Base-by-base conservation (phyloP, 2,113 vertebrate species). In the Lamprotornis superbus region DNA sequence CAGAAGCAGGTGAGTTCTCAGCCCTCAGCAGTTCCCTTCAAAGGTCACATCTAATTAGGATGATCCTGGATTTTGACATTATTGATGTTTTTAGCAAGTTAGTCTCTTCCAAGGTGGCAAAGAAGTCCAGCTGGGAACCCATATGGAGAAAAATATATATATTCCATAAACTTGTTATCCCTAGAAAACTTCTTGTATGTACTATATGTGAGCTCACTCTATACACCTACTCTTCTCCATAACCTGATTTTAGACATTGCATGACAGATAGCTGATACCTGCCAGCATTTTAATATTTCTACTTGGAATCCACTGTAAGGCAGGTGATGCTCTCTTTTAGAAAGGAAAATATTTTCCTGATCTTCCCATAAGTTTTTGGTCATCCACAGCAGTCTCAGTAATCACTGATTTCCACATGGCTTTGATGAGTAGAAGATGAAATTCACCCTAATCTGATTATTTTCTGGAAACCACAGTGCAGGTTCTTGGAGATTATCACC, bases 101-200 rank as follows among this genome's bases (percentile, higher is more conserved):
- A 89, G 57, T 95, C n/a, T 94, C 86, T 95, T 95, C 67, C 77
- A 82, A 96, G 59, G 55, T 7, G 8, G 79, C 15, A 59, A 83
- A 61, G 46, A 95, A 95, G 81, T 94, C 95, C 94, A 97, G 88
- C 95, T 96, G 96, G 89, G 55, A 96, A 89, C 65, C 73, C 94
- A 95, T 94, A 97, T 94, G 95, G 94, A 75, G 42, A 85, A 91
- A 95, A 83, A 95, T 30, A 96, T 59, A 95, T 89, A 89, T 91
- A 87, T 93, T 89, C 93, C 57, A 68, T 94, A 92, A 93, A 93
- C 87, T 87, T 92, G 80, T 93, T 96, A 95, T 95, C 87, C 73
- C 86, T 90, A 89, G 71, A 85, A 93, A 92, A 75, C 21, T 88
- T 94, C 50, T 87, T 81, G 65, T 79, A 52, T 70, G 25, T 55